These are phyloP conservation scores for Cyaniris semiargus DNA, from an alignment of 2,888 invertebrate genomes.

Conservation along the genomic window DNA sequence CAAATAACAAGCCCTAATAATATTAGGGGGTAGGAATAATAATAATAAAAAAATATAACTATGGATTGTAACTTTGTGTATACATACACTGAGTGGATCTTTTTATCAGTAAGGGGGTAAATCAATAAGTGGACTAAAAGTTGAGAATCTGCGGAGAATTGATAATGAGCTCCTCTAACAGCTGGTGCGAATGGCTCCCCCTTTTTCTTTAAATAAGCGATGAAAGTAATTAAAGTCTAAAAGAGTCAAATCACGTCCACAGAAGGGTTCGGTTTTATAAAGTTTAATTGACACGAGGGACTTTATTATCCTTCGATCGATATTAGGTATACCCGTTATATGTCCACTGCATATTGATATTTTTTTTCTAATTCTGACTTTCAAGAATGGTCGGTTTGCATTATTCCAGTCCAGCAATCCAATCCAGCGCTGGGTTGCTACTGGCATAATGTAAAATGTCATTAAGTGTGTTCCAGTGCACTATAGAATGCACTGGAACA, in stretches of 20 bases:
- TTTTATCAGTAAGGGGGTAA: not conserved
- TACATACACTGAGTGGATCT: not conserved
- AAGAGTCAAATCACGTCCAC: constrained; percentile 23
- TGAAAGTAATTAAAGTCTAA: constrained; percentile 27
- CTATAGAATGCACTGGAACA: too few species aligned
- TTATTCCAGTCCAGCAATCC: not conserved
- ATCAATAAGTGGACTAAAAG: constrained; percentile 3
- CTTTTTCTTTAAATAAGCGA: constrained; percentile 9
- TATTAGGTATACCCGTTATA: not conserved
- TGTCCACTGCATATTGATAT: not conserved
- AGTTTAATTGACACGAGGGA: constrained; percentile 9
- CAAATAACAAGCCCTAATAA: too few species aligned
- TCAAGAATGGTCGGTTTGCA: not conserved
- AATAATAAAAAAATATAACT: too few species aligned
- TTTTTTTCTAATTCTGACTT: too few species aligned
- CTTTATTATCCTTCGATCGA: not conserved
- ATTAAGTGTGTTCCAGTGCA: too few species aligned
- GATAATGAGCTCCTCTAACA: constrained; percentile 16
- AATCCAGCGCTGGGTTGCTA: too few species aligned
- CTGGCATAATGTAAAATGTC: too few species aligned
- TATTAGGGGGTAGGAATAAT: too few species aligned
- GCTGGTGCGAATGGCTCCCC: constrained; percentile 23
- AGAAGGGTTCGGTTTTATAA: constrained; percentile 24
- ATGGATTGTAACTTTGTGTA: too few species aligned
- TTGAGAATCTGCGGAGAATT: constrained; percentile 12